Evolutionary conservation across 2,888 invertebrate species (phyloP).

Genomic region (Acrobasis repandana): DNA sequence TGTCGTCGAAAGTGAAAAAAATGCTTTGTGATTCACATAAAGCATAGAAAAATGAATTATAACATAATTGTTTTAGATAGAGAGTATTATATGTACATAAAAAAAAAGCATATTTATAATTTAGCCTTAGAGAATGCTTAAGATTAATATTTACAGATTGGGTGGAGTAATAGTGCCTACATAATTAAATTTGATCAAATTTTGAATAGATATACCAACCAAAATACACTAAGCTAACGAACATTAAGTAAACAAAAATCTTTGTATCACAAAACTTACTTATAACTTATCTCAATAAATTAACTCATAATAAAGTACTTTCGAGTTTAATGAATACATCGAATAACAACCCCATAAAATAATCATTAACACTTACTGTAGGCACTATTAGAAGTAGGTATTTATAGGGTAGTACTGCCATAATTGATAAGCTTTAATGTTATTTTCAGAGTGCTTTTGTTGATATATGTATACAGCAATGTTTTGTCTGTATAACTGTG

Average conservation of each 20-base stretch:
- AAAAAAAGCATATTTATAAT: slow-evolving; percentile 30
- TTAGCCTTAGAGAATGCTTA: slow-evolving; percentile 30
- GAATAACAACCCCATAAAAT: slow-evolving; percentile 22
- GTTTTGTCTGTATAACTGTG: not conserved
- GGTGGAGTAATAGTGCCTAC: slow-evolving; percentile 25
- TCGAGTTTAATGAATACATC: slow-evolving; percentile 23
- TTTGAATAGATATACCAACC: not conserved
- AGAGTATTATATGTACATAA: slow-evolving; percentile 30
- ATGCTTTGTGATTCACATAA: slow-evolving; percentile 2
- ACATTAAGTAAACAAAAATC: not conserved
- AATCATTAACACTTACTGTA: slow-evolving; percentile 26
- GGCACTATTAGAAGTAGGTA: slow-evolving; percentile 30
- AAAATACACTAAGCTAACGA: not conserved
- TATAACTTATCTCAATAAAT: no score
- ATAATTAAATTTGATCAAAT: not conserved
- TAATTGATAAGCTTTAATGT: slow-evolving; percentile 46
- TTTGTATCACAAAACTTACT: no score
- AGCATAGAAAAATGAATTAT: slow-evolving; percentile 20
- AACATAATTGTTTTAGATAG: slow-evolving; percentile 28
- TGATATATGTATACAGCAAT: slow-evolving; percentile 19
- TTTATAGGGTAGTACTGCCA: slow-evolving; percentile 51
- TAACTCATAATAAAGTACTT: not conserved
- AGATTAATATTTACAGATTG: slow-evolving; percentile 21
- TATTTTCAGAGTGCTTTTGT: slow-evolving; percentile 50
- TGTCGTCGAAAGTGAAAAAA: slow-evolving; percentile 7